Base-by-base conservation (phyloP, 2,797 vertebrate genomes). In the Eremophila alpestris region DNA sequence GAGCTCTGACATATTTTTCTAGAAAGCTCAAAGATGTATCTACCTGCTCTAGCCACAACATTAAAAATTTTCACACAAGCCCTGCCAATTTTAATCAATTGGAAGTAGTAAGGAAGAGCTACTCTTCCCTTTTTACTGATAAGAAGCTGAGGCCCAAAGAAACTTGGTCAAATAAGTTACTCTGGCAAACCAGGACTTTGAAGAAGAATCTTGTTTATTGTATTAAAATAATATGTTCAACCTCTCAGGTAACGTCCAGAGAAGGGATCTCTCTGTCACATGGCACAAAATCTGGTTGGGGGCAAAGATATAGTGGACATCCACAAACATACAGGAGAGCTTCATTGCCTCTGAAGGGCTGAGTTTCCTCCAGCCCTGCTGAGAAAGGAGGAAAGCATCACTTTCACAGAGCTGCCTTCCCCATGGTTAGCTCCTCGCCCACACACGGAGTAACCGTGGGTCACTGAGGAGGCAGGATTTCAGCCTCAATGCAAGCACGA, bases 401-500 rank as follows among this genome's bases (percentile, higher is more conserved):
- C 60, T 41, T 20, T 24, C 9, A 3, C 84, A 51, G 75, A 89
- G 71, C 29, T 58, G n/a, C 36, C 6, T 45, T 79, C 77, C 46
- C 18, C 3, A 7, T 1, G 8, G 73, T 67, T 68, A 80, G 56
- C 36, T 87, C 88, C 78, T 79, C 83, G 18, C 93, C 95, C 88
- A 94, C 94, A 84, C 85, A 74, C 54, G 16, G 30, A 54, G 70
- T 87, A 94, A 90, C 79, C 7, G 3, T 29, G 75, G 91, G 95
- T 94, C 93, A 83, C 5, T 56, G 58, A 89, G 89, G 83, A 95
- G 70, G 26, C 74, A 96, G 95, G 93, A 96, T 96, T 94, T 97
- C 96, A 96, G 95, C 95, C 91, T 90, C 89, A 97, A 62, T 92
- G 94, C 82, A 95, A 85, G 89, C 80, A 84, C 8, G 49, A 94